Conservation (phyloP, 2,797 vertebrate species). For the Menidia menidia region DNA sequence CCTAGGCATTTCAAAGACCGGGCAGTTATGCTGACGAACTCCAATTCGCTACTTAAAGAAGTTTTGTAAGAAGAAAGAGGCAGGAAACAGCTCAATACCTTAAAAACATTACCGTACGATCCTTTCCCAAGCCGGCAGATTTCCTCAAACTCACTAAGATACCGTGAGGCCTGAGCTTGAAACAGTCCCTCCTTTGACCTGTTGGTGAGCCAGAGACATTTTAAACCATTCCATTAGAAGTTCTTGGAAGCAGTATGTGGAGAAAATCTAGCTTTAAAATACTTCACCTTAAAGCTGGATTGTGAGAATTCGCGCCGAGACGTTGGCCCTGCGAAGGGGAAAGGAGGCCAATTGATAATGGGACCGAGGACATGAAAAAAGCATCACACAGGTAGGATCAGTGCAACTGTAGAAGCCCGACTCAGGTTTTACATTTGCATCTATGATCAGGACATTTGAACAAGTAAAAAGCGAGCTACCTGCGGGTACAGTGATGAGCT, state of each 20-base stretch:
- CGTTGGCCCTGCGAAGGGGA: constrained; percentile 72
- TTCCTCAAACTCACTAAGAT: constrained; percentile 96
- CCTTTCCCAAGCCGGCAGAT: constrained; percentile 90
- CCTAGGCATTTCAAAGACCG: constrained; percentile 78
- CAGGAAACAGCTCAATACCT: constrained; percentile 78
- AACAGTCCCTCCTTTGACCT: constrained; percentile 85
- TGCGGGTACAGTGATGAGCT: constrained; percentile 81
- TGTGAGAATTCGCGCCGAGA: constrained; percentile 73
- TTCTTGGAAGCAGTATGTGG: background rate
- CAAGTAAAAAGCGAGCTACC: constrained; percentile 72
- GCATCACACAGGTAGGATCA: background rate
- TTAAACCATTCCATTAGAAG: background rate
- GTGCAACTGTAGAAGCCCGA: background rate
- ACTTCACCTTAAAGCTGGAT: constrained; percentile 82
- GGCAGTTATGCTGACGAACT: background rate
- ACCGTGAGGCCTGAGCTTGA: constrained; percentile 94
- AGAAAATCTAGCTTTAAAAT: background rate
- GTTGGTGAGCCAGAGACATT: constrained; percentile 8
- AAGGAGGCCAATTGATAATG: constrained; percentile 30
- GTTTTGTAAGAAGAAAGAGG: background rate
- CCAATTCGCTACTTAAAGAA: background rate
- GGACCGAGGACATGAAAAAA: background rate
- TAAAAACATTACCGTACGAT: constrained; percentile 94
- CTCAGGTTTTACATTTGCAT: background rate
- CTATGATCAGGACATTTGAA: background rate